Conservation (phyloP, 1,140 invertebrate species). For the Heliconius nattereri region DNA sequence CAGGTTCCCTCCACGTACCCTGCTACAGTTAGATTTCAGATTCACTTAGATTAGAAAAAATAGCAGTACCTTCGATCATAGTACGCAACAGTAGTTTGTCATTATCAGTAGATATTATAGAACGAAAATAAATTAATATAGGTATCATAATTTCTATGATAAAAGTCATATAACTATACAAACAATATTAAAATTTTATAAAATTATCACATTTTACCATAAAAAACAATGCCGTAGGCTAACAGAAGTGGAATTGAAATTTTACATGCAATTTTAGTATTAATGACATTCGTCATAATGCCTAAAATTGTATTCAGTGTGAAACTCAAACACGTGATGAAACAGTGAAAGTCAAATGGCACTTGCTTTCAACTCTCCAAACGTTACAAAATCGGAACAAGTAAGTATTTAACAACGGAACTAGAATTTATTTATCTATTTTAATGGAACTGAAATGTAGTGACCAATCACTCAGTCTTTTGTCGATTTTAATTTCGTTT, state of each 20-base stretch:
- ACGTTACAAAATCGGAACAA: conserved; percentile 46
- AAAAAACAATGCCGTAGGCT: not conserved
- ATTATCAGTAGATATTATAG: not conserved
- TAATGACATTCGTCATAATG: conserved; percentile 9
- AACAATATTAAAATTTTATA: not conserved
- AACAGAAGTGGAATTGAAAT: not conserved
- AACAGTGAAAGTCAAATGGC: conserved; percentile 51
- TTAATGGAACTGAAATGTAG: not conserved
- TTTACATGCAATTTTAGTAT: not conserved
- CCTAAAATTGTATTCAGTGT: conserved; percentile 20
- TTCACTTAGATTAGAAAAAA: too few relatives aligned
- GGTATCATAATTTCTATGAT: not conserved
- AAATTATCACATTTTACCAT: not conserved
- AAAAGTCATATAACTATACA: not conserved
- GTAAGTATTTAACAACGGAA: conserved; percentile 31
- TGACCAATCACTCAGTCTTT: too few relatives aligned
- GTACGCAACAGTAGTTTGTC: not conserved
- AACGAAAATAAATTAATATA: not conserved
- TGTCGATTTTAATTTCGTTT: not conserved
- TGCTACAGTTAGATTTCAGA: too few relatives aligned
- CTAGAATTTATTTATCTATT: not conserved
- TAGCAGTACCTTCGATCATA: too few relatives aligned
- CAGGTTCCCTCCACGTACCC: too few relatives aligned
- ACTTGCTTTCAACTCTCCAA: conserved; percentile 52
- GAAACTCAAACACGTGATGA: conserved; percentile 19